Percentiles rank a stretch among this genome's conserved stretches.
These are phyloP conservation scores for Drosophila leonis DNA, from an alignment of 2,888 invertebrate species.

Conservation along the genomic window DNA sequence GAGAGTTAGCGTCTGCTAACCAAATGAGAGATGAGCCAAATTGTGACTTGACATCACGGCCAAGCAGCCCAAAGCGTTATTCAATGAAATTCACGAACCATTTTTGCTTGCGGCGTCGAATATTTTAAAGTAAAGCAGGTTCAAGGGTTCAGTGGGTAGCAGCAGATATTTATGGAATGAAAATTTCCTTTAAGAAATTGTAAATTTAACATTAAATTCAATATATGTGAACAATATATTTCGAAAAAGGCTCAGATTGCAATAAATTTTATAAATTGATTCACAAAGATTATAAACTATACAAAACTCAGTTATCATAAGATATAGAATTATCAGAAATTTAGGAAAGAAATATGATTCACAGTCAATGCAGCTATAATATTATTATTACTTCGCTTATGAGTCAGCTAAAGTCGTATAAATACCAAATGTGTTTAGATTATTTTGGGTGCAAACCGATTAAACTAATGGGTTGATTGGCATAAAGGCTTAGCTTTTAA, in stretches of 20 bases:
- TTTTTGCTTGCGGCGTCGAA: background rate
- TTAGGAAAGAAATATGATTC: background rate
- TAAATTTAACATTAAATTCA: too few relatives aligned
- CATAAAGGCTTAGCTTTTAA: background rate
- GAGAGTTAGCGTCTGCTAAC: slow-evolving; percentile 19
- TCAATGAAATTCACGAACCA: slow-evolving; percentile 5
- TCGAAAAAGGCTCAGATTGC: too few relatives aligned
- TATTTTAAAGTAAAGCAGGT: slow-evolving; percentile 2
- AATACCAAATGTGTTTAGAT: background rate
- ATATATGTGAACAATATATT: too few relatives aligned
- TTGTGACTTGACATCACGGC: slow-evolving; percentile 38
- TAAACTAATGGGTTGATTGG: background rate
- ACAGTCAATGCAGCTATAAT: background rate
- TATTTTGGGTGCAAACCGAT: background rate
- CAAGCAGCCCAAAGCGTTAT: background rate
- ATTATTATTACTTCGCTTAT: background rate
- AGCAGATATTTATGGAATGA: background rate
- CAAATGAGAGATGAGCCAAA: slow-evolving; percentile 44
- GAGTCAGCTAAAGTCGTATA: background rate
- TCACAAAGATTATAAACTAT: background rate
- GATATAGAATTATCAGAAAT: background rate
- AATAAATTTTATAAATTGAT: background rate
- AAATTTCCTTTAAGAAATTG: background rate
- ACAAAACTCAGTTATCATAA: background rate
- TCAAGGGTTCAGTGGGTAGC: background rate